Conservation (phyloP, 92 coral and sea anemone genomes). For the Palythoa caribaeorum region DNA sequence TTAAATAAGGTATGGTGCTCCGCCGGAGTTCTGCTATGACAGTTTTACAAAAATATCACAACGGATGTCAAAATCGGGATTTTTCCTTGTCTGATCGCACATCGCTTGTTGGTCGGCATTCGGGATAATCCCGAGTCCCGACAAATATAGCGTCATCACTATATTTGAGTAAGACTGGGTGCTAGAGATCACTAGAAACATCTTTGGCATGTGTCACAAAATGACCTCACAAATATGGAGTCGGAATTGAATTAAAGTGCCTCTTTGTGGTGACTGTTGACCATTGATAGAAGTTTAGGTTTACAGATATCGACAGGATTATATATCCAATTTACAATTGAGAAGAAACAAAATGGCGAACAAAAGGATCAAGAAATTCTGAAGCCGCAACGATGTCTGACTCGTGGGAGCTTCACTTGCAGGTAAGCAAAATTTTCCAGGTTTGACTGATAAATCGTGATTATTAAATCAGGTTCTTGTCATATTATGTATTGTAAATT, state of each 20-base stretch:
- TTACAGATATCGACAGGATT: not conserved
- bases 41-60: no score
- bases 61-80: no score
- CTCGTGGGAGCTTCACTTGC: conserved; percentile 36
- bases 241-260: not conserved
- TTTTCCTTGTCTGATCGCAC: no score
- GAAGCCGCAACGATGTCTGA: conserved; percentile 2
- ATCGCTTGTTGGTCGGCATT: no score
- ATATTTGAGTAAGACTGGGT: not conserved
- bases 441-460: not conserved
- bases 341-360: not conserved
- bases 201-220: not conserved
- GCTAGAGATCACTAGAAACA: not conserved
- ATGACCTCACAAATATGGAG: not conserved
- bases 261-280: no score
- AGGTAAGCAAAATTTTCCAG: conserved; percentile 1
- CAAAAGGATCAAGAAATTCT: not conserved
- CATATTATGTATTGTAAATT: not conserved
- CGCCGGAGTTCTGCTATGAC: no score
- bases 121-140: no score
- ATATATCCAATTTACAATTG: not conserved
- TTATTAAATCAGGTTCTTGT: not conserved
- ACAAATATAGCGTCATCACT: no score
- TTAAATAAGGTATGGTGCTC: no score
- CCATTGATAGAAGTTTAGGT: not conserved